A percentile compares a stretch with the other conserved stretches of the same genome.
Evolutionary conservation across 1,140 invertebrate species (phyloP).

Genomic region (Drosophila persimilis): DNA sequence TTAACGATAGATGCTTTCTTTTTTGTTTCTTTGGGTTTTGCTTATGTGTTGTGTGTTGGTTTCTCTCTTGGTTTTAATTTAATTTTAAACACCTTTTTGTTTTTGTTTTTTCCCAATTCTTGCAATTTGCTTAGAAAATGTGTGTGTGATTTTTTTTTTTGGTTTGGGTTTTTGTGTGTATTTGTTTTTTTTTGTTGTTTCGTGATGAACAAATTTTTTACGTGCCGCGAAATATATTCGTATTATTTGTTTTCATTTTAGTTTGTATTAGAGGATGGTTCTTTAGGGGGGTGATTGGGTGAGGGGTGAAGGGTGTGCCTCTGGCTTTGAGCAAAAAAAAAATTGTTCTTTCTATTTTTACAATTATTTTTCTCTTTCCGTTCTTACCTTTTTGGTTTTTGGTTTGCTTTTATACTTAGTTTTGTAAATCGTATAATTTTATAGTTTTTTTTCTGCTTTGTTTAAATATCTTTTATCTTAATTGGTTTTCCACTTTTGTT

Average conservation of each 20-base stretch:
- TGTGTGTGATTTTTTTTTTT: constrained; percentile 33
- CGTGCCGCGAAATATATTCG: constrained; percentile 62
- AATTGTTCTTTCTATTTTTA: constrained; percentile 44
- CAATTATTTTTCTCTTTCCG: constrained; percentile 36
- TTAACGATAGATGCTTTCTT: neutral
- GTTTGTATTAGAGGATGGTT: constrained; percentile 2
- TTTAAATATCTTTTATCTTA: constrained; percentile 34
- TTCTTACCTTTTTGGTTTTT: neutral
- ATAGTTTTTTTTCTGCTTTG: constrained; percentile 35
- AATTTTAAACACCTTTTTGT: constrained; percentile 57
- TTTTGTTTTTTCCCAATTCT: constrained; percentile 47
- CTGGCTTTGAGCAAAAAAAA: constrained; percentile 52
- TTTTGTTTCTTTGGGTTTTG: constrained; percentile 32
- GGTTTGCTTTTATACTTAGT: constrained; percentile 25
- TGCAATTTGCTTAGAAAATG: constrained; percentile 63
- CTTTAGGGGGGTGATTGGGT: neutral
- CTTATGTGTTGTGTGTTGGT: constrained; percentile 16
- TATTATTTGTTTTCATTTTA: constrained; percentile 19
- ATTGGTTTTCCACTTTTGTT: constrained; percentile 26
- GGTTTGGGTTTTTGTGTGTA: neutral
- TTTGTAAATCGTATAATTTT: constrained; percentile 73
- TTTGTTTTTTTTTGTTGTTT: constrained; percentile 45
- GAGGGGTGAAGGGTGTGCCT: constrained; percentile 22
- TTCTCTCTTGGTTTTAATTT: constrained; percentile 50
- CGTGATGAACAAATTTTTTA: constrained; percentile 56